Evolutionary conservation across 1,140 invertebrate genomes (phyloP).

Genomic region (Camponotus vicinus): DNA sequence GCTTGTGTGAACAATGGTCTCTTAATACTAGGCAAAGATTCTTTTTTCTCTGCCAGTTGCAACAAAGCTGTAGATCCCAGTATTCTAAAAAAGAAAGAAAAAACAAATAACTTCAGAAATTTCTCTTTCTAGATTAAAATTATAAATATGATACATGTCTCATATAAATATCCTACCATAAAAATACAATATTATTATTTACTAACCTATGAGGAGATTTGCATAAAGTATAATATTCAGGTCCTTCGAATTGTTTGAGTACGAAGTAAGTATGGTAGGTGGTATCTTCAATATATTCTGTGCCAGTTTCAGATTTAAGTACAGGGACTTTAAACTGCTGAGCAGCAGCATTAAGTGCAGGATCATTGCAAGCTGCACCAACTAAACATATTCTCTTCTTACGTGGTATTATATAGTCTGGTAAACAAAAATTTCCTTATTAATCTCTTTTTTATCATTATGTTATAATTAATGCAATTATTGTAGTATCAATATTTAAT

Average conservation of each 20-base stretch:
- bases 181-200: neutral
- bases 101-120: neutral
- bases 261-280: conserved; percentile 90
- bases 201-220: conserved; percentile 88
- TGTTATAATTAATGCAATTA: neutral
- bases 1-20: conserved; percentile 94
- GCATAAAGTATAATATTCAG: conserved; percentile 88
- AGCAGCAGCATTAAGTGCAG: conserved; percentile 86
- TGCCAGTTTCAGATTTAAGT: conserved; percentile 88
- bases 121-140: neutral
- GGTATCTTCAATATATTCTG: conserved; percentile 87
- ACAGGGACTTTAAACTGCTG: conserved; percentile 89
- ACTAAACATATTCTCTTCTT: conserved; percentile 89
- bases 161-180: neutral
- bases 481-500: neutral
- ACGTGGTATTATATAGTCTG: conserved; percentile 81
- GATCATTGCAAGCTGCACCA: conserved; percentile 86
- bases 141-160: neutral
- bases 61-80: conserved; percentile 92
- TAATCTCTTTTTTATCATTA: neutral
- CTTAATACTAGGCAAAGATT: conserved; percentile 89
- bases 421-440: conserved; percentile 46
- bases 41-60: conserved; percentile 90
- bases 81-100: conserved; percentile 86
- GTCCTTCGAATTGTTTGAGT: conserved; percentile 90